Base-by-base conservation (phyloP, 2,113 vertebrate species). In the Tautogolabrus adspersus region DNA sequence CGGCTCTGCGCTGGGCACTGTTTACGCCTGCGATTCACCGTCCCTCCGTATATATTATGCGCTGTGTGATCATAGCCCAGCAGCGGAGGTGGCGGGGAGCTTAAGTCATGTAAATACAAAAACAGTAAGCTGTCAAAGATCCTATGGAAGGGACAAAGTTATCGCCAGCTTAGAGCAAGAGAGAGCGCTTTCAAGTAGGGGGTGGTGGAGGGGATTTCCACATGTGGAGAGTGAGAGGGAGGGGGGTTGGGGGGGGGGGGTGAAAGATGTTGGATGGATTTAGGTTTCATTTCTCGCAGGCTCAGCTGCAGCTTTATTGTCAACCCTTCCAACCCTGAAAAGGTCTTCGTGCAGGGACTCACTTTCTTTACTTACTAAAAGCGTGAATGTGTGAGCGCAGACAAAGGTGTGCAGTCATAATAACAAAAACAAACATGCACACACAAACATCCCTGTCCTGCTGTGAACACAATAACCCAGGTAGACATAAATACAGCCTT, bases 121-220 rank as follows among this genome's bases (percentile, higher is more conserved):
- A 92, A 91, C 82, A 87, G 81, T 68, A 86, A 85, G 88, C 89
- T 75, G 87, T 79, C 84, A 88, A 57, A 89, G 81, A 84, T 82
- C 77, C 72, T 79, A 71, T 67, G 71, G 80, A 84, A 71, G 79
- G 81, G 82, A 89, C 85, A 91, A 90, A 92, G 54, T 89, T 91
- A 92, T 88, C 90, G 77, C 75, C 88, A 88, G 90, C 90, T 93
- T 91, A 91, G 85, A 82, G 89, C 70, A 51, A 59, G 65, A 72
- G 58, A 57, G 85, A 90, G 67, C 49, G 74, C 84, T 91, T 91
- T 91, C 75, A 88, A 87, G 83, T 74, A 23, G 65, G 79, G 30
- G 66, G 47, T 10, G 66, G 79, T 51, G 47, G 47, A 6, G 60
- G 69, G 80, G 81, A 72, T 83, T 88, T 87, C 54, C 57, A 79